phyloP scores from a whole-genome alignment of 2,888 invertebrate species.

The Drosophila paranaensis region DNA sequence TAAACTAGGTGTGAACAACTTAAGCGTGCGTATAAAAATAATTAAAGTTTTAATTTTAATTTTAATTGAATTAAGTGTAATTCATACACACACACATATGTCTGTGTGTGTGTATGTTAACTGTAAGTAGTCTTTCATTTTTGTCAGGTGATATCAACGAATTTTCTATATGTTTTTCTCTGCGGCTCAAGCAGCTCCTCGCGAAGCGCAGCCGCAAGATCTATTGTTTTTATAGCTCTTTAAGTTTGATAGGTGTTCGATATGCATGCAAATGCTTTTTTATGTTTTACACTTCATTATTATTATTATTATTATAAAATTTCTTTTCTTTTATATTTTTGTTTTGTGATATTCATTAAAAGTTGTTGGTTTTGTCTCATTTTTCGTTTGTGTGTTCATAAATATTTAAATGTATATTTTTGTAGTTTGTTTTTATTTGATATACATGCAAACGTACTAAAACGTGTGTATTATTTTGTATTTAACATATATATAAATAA shows the following conservation, averaged over 20 bases:
- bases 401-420: constrained; percentile 56
- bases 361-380: constrained; percentile 42
- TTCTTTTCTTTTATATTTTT: background rate
- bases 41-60: constrained; percentile 37
- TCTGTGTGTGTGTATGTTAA: constrained; percentile 38
- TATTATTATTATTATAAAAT: constrained; percentile 21
- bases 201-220: constrained; percentile 9
- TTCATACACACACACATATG: constrained; percentile 29
- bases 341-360: constrained; percentile 54
- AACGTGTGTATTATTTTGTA: constrained; percentile 53
- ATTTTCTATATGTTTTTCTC: constrained; percentile 67
- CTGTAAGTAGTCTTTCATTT: constrained; percentile 70
- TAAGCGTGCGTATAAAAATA: constrained; percentile 51
- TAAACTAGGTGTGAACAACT: constrained; percentile 60
- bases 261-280: background rate
- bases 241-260: constrained; percentile 30
- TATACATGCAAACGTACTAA: constrained; percentile 34
- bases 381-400: constrained; percentile 37
- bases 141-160: constrained; percentile 81
- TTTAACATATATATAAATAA: constrained; percentile 39
- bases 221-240: constrained; percentile 40
- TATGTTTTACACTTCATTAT: constrained; percentile 21
- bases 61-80: constrained; percentile 50
- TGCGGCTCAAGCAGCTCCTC: constrained; percentile 13
- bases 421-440: constrained; percentile 50